phyloP scores from a whole-genome alignment of 2,888 invertebrate species.

The Eilema depressum region DNA sequence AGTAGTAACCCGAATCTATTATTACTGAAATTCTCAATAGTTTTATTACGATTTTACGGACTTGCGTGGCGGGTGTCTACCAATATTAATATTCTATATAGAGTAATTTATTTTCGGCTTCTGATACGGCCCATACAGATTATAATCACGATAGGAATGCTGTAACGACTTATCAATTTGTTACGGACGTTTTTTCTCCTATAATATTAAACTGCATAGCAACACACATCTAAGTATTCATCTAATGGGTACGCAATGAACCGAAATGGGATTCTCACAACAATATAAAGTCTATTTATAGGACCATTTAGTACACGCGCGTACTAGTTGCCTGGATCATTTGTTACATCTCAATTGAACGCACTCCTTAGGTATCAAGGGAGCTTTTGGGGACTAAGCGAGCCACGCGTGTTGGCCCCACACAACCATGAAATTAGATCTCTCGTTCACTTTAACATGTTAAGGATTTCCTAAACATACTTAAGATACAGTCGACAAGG shows the following conservation, averaged over 20 bases:
- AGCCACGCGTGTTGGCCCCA: slow-evolving; percentile 44
- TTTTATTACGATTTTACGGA: slow-evolving; percentile 51
- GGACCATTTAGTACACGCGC: slow-evolving; percentile 42
- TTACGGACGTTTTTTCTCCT: slow-evolving; percentile 62
- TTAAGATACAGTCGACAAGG: neutral
- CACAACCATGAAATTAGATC: slow-evolving; percentile 56
- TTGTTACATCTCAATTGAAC: slow-evolving; percentile 61
- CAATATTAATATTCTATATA: slow-evolving; percentile 57
- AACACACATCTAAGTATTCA: slow-evolving; percentile 25
- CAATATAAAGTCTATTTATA: slow-evolving; percentile 41
- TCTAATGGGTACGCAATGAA: slow-evolving; percentile 37
- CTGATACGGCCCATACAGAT: slow-evolving; percentile 65
- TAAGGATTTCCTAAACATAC: neutral
- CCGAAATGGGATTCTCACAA: slow-evolving; percentile 40
- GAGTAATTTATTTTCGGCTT: slow-evolving; percentile 76
- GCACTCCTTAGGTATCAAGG: slow-evolving; percentile 52
- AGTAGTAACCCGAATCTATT: slow-evolving; percentile 43
- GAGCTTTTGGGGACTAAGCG: slow-evolving; percentile 53
- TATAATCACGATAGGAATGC: slow-evolving; percentile 73
- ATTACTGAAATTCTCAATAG: slow-evolving; percentile 61
- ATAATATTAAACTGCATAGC: slow-evolving; percentile 29
- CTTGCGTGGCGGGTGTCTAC: slow-evolving; percentile 51
- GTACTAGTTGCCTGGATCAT: slow-evolving; percentile 53
- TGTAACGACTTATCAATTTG: slow-evolving; percentile 74
- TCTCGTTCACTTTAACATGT: slow-evolving; percentile 19